Evolutionary conservation across 2,888 invertebrate genomes (phyloP).

Genomic region (Bellardia pandia): DNA sequence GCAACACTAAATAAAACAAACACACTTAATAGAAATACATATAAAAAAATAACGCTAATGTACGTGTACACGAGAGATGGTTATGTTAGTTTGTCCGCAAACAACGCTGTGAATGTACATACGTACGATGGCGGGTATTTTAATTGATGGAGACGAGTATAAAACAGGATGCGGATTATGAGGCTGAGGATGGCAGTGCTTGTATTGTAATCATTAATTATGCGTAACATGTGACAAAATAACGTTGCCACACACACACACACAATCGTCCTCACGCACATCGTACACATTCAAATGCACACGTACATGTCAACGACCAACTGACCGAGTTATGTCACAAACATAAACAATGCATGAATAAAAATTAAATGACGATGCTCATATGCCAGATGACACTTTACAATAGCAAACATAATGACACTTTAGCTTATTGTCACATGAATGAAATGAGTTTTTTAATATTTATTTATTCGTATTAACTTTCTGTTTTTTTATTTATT

Average conservation of each 20-base stretch:
- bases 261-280: neutral
- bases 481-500: neutral
- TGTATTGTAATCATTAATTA: conserved; percentile 77
- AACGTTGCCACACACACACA: conserved; percentile 36
- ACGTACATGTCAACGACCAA: conserved; percentile 71
- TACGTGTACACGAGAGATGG: neutral
- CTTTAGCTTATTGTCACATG: conserved; percentile 52
- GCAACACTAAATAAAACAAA: conserved; percentile 24
- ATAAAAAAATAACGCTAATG: neutral
- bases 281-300: neutral
- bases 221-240: conserved; percentile 79
- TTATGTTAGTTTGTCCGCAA: conserved; percentile 59
- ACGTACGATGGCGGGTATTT: conserved; percentile 27
- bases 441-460: conserved; percentile 42
- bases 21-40: neutral
- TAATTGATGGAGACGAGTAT: conserved; percentile 28
- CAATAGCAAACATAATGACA: conserved; percentile 57
- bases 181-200: conserved; percentile 18
- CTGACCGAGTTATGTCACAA: conserved; percentile 76
- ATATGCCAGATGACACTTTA: conserved; percentile 64
- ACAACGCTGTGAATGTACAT: neutral
- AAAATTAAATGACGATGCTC: conserved; percentile 64
- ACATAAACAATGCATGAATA: conserved; percentile 73
- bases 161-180: conserved; percentile 14
- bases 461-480: conserved; percentile 5